Evolutionary conservation across 2,113 vertebrate genomes (phyloP), one percentile per base, ranked within the genome.

Genomic region (Phalacrocorax carbo): DNA sequence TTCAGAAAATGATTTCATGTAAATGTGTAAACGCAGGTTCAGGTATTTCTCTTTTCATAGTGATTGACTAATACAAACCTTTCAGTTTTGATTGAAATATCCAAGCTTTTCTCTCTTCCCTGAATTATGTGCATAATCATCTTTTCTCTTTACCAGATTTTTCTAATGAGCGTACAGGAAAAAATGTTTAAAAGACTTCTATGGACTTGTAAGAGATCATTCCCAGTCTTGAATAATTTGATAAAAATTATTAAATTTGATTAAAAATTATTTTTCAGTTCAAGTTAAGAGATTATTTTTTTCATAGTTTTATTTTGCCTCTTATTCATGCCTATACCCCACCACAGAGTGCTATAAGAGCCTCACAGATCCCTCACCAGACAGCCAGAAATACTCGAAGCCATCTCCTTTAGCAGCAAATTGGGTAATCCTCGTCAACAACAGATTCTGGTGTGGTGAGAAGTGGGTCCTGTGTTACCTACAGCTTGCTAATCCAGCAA

Each of bases 91-190:
- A 48, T 85, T 84, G n/a, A 91, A 85, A 60, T 7, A 79, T 19
- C 44, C 60, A 60, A 64, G 26, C 40, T 93, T 87, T 80, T 57
- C 21, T 68, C 70, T 72, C 44, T 52, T 62, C 42, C 60, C 68
- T 81, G 78, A 88, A 70, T 83, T 78, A 93, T 30, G 36, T 81
- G 36, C 88, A 70, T 86, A 93, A 91, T 76, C n/a, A 82, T 72
- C 19, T 3, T 86, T 86, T 81, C 57, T 75, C 82, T 84, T 91
- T 57, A 60, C 88, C 54, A 91, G 44, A 64, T 57, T 87, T 19
- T 71, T 84, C 48, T 86, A 86, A 70, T 29, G 34, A 82, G 5
- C 15, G 38, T 36, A 40, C 42, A 76, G 73, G 73, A 93, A 96
- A 87, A 51, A 83, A 36, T 38, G 64, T 89, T 94, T 94, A 72